A percentile compares a stretch with the other conserved stretches of the same genome.
These are phyloP conservation scores for Nephrocerus scutellatus DNA, from an alignment of 2,888 invertebrate genomes.

Conservation along the genomic window DNA sequence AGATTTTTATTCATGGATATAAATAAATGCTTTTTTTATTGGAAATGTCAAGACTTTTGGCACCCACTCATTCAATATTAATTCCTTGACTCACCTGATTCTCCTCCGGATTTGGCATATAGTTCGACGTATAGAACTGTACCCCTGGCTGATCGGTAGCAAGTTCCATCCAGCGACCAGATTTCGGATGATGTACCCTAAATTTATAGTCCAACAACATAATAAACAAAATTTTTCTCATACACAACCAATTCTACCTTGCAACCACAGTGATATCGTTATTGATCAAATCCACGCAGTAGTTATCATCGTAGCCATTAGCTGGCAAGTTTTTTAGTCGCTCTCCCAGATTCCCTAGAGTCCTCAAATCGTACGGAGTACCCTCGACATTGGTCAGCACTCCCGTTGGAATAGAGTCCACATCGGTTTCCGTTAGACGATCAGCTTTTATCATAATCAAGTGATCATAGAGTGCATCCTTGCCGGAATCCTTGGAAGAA, in stretches of 20 bases:
- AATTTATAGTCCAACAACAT: no score
- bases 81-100: constrained; percentile 32
- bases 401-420: constrained; percentile 67
- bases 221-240: no score
- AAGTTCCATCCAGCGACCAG: constrained; percentile 71
- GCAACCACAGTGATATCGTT: constrained; percentile 53
- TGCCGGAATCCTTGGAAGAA: constrained; percentile 54
- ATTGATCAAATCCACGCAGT: constrained; percentile 54
- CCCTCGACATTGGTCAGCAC: constrained; percentile 60
- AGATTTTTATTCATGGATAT: no score
- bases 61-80: no score
- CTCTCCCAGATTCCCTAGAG: constrained; percentile 57
- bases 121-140: constrained; percentile 82
- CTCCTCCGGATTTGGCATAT: constrained; percentile 56
- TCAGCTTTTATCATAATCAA: constrained; percentile 67
- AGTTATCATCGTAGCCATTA: constrained; percentile 78
- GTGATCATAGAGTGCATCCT: constrained; percentile 61
- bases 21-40: no score
- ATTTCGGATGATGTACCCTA: constrained; percentile 59
- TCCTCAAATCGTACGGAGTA: constrained; percentile 67
- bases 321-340: constrained; percentile 61
- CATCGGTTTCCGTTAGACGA: constrained; percentile 64
- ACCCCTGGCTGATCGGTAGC: constrained; percentile 83
- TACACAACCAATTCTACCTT: no score
- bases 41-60: no score